Conservation (phyloP, 2,797 vertebrate genomes). For the Glyptemys insculpta region DNA sequence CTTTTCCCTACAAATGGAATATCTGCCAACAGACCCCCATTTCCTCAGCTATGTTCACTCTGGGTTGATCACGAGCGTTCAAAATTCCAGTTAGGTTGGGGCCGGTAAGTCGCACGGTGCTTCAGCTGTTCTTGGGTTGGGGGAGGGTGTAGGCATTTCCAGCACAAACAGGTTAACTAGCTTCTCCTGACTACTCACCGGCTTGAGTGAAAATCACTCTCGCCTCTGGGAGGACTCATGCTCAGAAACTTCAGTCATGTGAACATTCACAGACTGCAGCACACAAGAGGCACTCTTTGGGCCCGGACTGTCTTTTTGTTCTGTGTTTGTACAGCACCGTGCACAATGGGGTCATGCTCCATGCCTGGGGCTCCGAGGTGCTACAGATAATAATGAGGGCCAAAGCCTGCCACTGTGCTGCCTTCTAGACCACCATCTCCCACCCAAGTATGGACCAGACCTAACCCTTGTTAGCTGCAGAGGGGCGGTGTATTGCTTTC, state of each 20-base stretch:
- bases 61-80: background rate
- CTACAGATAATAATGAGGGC: background rate
- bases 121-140: too few relatives aligned
- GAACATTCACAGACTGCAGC: background rate
- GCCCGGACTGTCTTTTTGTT: too few relatives aligned
- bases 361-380: too few relatives aligned
- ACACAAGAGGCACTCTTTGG: too few relatives aligned
- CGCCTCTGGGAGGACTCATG: background rate
- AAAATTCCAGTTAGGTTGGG: background rate
- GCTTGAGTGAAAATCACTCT: accelerated
- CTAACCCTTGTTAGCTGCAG: background rate
- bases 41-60: background rate
- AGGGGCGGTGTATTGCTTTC: background rate
- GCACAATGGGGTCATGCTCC: too few relatives aligned
- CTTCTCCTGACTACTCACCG: accelerated
- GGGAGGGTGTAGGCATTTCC: accelerated
- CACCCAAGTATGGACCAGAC: background rate
- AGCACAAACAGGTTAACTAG: background rate
- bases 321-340: too few relatives aligned
- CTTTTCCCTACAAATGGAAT: background rate
- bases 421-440: background rate
- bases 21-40: accelerated
- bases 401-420: background rate
- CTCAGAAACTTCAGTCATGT: background rate
- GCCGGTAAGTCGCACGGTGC: accelerated